Evolutionary conservation across 2,888 invertebrate genomes (phyloP), one percentile per base, ranked within the genome.

Genomic region (Cancer borealis): DNA sequence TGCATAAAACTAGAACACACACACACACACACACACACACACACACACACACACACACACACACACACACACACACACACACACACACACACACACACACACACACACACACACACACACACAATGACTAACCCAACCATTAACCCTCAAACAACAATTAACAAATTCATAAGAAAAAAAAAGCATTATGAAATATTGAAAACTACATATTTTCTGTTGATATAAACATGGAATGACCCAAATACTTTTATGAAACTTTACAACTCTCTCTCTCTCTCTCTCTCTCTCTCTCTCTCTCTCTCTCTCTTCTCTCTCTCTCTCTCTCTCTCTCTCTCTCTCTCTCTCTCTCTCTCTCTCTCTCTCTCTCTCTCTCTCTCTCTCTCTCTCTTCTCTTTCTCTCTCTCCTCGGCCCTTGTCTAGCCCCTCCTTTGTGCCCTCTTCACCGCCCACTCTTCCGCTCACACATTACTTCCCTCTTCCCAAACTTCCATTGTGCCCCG

Each of bases 41-140:
- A 39, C 39, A 39, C 39, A 39, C 39, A 39, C 39, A 39, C 39
- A 39, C 39, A 39, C 39, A 39, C 39, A 39, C 39, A 39, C 39
- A 39, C 39, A 2, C 39, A 39, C 39, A 39, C 39, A 39, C 39
- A 39, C 39, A 39, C 39, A 84, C 84, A 84, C 84, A 84, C 84
- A 84, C 84, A 84, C 84, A 84, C 84, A 84, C 84, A 84, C 84
- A 84, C 84, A 84, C 84, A 84, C 84, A 84, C 84, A 84, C 84
- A 84, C 84, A 84, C 84, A 84, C 84, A 84, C 84, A 84, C 84
- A 84, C 84, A 84, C 84, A 84, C 84, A 84, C 84, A 84, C 84
- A 84, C 12, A 3, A 2, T n/a, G 10, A n/a, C n/a, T 3, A 84
- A 12, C n/a, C 26, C 10, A 14, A 5, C 14, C 14, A 21, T n/a